phyloP scores from a whole-genome alignment of 2,113 vertebrate genomes.

The Echinops telfairi region DNA sequence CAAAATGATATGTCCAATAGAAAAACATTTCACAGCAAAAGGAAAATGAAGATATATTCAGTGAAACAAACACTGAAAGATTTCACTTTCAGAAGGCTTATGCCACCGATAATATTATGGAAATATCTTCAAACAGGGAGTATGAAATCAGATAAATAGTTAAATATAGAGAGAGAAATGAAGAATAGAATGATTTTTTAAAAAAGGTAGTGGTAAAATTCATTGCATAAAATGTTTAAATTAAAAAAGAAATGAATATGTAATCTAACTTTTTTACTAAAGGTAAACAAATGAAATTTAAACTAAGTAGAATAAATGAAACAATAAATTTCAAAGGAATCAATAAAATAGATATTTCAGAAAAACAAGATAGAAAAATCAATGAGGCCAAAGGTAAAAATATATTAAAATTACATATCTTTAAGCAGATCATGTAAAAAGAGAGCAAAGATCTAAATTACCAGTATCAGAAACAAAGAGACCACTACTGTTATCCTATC shows the following conservation, averaged over 20 bases:
- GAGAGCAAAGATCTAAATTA: not conserved
- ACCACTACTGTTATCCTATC: not conserved
- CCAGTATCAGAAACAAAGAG: not conserved
- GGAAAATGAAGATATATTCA: no score
- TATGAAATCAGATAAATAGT: no score
- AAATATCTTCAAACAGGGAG: no score
- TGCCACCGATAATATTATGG: no score
- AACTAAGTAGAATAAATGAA: not conserved
- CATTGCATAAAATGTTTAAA: not conserved
- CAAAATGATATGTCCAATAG: no score
- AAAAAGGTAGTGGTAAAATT: no score
- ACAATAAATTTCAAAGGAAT: not conserved
- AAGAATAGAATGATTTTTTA: no score
- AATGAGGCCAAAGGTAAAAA: not conserved
- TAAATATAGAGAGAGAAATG: no score
- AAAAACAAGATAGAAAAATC: not conserved
- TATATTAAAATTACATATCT: not conserved
- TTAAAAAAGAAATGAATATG: no score
- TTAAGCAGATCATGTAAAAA: not conserved
- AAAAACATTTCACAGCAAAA: no score
- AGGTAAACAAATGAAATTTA: not conserved
- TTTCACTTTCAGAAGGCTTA: no score
- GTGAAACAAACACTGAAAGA: no score
- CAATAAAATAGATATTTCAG: not conserved
- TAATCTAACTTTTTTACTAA: not conserved